A percentile compares a stretch with the other conserved stretches of the same genome.
Conservation (phyloP, 2,888 invertebrate species). For the Drosophila peninsularis region DNA sequence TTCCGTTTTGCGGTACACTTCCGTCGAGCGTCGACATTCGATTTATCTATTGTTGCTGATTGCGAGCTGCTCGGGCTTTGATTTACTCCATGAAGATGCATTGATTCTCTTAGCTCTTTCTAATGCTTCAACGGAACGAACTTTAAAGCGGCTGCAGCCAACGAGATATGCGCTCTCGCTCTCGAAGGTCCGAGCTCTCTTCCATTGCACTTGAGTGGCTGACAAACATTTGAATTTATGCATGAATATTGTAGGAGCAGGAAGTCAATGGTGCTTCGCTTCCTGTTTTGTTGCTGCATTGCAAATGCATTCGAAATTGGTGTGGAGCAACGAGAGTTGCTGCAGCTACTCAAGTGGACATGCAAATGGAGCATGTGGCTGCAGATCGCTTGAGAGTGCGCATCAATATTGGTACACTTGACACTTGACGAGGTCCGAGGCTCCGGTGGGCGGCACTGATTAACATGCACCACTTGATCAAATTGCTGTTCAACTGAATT, state of each 20-base stretch:
- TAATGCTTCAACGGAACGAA: slow-evolving; percentile 12
- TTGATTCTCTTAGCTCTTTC: slow-evolving; percentile 19
- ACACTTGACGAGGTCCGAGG: slow-evolving; percentile 48
- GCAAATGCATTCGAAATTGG: slow-evolving; percentile 72
- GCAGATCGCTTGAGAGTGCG: slow-evolving; percentile 52
- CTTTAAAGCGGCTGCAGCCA: slow-evolving; percentile 29
- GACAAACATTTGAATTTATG: slow-evolving; percentile 75
- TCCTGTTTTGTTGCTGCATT: slow-evolving; percentile 41
- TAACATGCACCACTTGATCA: slow-evolving; percentile 49
- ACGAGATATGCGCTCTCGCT: slow-evolving; percentile 35
- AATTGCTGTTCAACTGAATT: slow-evolving; percentile 32
- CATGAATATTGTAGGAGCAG: slow-evolving; percentile 49
- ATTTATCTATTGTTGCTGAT: slow-evolving; percentile 73
- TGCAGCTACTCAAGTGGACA: slow-evolving; percentile 42
- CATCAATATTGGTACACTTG: slow-evolving; percentile 73
- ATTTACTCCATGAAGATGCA: slow-evolving; percentile 42
- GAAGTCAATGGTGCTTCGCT: slow-evolving; percentile 25
- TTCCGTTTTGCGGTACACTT: slow-evolving; percentile 67
- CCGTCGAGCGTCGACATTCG: slow-evolving; percentile 57
- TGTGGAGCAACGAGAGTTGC: slow-evolving; percentile 31
- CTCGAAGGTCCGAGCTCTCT: slow-evolving; percentile 8
- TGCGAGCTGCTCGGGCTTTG: slow-evolving; percentile 47
- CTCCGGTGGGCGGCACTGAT: slow-evolving; percentile 43
- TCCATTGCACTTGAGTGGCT: slow-evolving; percentile 53
- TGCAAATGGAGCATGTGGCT: slow-evolving; percentile 72